Evolutionary conservation across 1,140 invertebrate species (phyloP), one percentile per base, ranked within the genome.

Genomic region (Whitmania pigra): DNA sequence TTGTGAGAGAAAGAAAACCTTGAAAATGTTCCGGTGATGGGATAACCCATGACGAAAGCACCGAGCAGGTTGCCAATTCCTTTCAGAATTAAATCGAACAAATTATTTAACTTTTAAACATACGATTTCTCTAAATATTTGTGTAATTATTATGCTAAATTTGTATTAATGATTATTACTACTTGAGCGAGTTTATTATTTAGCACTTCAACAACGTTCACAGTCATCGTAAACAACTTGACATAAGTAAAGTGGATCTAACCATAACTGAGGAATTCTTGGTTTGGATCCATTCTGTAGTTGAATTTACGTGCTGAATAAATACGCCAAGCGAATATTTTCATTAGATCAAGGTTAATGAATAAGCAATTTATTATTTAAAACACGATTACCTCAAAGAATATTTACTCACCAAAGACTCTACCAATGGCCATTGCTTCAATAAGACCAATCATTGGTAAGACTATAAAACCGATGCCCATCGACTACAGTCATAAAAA

Each of bases 41-140:
- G 93, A 87, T 90, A 89, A 0, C 92, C 91, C 18, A 87, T 88
- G n/a, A 92, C 88, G 79, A 95, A 94, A 0, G 91, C 90, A 0
- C 93, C 93, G 18, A 92, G 78, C 49, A 96, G 86, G 79, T 97
- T 97, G 76, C 87, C 87, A 68, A 88, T 78, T 53, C 89, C 89
- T 80, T 57, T 9, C 72, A 75, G 57, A 74, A 27, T 36, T n/a
- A 36, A 36, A 13, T 25, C 2, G 18, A 63, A 63, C 9, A 18
- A 13, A 63, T 63, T 18, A n/a, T 25, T 2, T 20, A 63, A 63
- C 2, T 63, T 63, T 0, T 63, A 25, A n/a, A 63, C 11, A 18
- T 49, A 49, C 15, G 43, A 49, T 49, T 49, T 49, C 15, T 1
- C 1, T 49, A 4, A 49, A 17, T 17, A 49, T 49, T 49, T 49